phyloP scores from a whole-genome alignment of 2,888 invertebrate species.

The Ornithoptera alexandrae region DNA sequence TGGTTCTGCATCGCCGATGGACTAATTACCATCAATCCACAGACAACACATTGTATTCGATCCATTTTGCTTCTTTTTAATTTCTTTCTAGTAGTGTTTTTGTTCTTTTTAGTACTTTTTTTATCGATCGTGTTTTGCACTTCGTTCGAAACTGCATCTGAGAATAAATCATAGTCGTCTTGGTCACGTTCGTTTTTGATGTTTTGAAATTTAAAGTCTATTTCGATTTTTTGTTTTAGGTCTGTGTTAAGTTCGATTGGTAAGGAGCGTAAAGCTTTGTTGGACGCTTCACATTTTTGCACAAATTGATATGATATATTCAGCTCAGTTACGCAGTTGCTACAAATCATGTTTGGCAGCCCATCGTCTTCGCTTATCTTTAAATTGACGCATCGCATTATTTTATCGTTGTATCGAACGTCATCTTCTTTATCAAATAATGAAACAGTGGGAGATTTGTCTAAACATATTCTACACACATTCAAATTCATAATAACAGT shows the following conservation, averaged over 20 bases:
- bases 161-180: slow-evolving; percentile 30
- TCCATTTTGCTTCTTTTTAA: slow-evolving; percentile 44
- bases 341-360: slow-evolving; percentile 60
- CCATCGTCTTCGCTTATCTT: slow-evolving; percentile 58
- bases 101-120: slow-evolving; percentile 34
- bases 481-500: slow-evolving; percentile 38
- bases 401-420: slow-evolving; percentile 54
- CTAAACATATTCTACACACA: slow-evolving; percentile 65
- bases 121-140: slow-evolving; percentile 12
- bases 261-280: slow-evolving; percentile 53
- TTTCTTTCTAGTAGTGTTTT: slow-evolving; percentile 38
- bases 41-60: slow-evolving; percentile 58
- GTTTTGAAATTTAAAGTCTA: slow-evolving; percentile 42
- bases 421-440: slow-evolving; percentile 56
- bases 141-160: slow-evolving; percentile 17
- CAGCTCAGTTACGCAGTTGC: slow-evolving; percentile 56
- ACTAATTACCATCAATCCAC: slow-evolving; percentile 54
- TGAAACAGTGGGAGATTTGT: slow-evolving; percentile 53
- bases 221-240: slow-evolving; percentile 32
- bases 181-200: slow-evolving; percentile 43
- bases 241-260: slow-evolving; percentile 39
- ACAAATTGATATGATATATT: slow-evolving; percentile 57
- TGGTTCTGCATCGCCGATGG: slow-evolving; percentile 63
- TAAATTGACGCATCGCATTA: slow-evolving; percentile 60
- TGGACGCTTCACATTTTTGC: slow-evolving; percentile 60